phyloP scores from a whole-genome alignment of 1,140 invertebrate species.

The Drosophila sechellia region DNA sequence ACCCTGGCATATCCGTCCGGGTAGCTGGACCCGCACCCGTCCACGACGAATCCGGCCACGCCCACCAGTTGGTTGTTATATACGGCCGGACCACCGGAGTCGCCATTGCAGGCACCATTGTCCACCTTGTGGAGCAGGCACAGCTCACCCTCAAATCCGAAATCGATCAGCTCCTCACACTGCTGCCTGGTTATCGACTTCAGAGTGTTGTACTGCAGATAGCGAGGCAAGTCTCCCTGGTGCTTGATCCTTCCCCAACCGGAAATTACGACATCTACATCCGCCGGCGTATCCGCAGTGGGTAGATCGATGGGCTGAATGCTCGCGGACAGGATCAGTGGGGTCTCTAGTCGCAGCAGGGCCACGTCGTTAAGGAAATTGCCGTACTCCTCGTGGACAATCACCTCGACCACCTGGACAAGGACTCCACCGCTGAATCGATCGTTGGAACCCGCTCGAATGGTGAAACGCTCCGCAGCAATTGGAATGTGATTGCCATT shows the following conservation, averaged over 20 bases:
- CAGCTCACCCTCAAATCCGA: constrained; percentile 34
- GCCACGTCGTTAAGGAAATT: constrained; percentile 85
- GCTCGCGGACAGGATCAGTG: constrained; percentile 69
- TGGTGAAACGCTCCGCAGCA: constrained; percentile 14
- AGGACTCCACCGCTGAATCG: constrained; percentile 59
- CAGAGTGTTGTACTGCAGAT: constrained; percentile 65
- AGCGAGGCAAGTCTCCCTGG: constrained; percentile 57
- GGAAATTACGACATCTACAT: constrained; percentile 72
- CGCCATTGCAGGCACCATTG: constrained; percentile 70
- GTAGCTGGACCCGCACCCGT: constrained; percentile 55
- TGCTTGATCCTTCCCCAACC: constrained; percentile 85
- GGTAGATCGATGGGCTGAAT: constrained; percentile 79
- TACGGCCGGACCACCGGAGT: constrained; percentile 71
- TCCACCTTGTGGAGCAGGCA: constrained; percentile 56
- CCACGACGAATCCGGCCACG: constrained; percentile 63
- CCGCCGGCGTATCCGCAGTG: constrained; percentile 56
- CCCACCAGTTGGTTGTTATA: constrained; percentile 71
- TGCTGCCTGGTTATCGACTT: constrained; percentile 27
- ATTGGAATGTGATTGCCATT: too few relatives aligned
- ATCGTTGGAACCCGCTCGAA: constrained; percentile 62
- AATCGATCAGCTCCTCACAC: constrained; percentile 38
- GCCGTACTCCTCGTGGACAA: constrained; percentile 81
- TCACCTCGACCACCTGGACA: constrained; percentile 45
- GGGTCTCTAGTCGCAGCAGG: constrained; percentile 80
- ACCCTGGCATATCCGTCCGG: constrained; percentile 87